A percentile compares a stretch with the other conserved stretches of the same genome.
phyloP scores from a whole-genome alignment of 1,140 invertebrate genomes.

The Hermatobates lingyangjiaoensis region DNA sequence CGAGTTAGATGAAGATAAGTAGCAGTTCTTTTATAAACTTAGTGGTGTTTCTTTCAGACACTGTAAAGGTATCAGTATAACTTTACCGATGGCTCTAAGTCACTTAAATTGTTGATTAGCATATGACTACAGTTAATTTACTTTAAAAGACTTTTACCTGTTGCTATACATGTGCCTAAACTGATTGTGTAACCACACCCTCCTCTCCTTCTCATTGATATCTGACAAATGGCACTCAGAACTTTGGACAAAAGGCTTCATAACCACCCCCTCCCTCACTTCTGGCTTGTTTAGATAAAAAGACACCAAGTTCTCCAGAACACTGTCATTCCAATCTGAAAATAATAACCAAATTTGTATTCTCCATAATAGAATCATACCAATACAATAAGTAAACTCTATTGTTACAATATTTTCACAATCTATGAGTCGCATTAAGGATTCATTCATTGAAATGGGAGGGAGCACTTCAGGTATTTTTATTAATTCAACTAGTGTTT shows the following conservation, averaged over 20 bases:
- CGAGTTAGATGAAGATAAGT: neutral
- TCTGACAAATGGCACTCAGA: constrained; percentile 38
- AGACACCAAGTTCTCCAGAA: constrained; percentile 49
- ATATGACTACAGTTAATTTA: neutral
- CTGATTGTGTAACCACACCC: constrained; percentile 41
- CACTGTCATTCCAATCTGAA: constrained; percentile 52
- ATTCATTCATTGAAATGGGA: too few relatives aligned
- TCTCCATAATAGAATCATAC: too few relatives aligned
- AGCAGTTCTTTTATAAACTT: neutral
- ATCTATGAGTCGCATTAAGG: too few relatives aligned
- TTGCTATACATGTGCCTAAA: constrained; percentile 48
- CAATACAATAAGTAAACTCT: too few relatives aligned
- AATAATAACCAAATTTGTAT: neutral
- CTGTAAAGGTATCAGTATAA: neutral
- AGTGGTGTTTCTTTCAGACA: neutral
- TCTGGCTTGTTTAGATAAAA: constrained; percentile 52
- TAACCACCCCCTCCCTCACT: constrained; percentile 34
- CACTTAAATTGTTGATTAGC: neutral
- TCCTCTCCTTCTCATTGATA: constrained; percentile 41
- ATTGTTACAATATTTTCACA: too few relatives aligned
- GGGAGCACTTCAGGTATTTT: too few relatives aligned
- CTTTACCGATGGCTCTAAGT: neutral
- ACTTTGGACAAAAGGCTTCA: constrained; percentile 51
- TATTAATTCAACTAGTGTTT: too few relatives aligned
- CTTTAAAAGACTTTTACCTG: constrained; percentile 19